Conservation (phyloP, 1,140 invertebrate species). For the Hesperophylax magnus region DNA sequence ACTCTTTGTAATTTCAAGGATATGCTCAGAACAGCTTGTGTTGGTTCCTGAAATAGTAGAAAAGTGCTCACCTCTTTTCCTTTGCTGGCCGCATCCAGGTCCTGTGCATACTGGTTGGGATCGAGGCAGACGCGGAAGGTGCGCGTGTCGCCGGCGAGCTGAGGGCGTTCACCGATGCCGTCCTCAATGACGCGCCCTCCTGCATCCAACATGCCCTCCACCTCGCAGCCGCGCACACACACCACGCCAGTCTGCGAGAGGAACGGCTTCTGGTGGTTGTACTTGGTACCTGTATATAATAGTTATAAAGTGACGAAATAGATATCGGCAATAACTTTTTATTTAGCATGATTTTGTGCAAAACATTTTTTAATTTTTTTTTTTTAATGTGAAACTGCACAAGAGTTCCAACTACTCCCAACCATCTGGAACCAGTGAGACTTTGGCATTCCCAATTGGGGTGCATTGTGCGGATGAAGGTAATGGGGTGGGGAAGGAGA, state of each 20-base stretch:
- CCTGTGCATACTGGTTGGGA: conserved; percentile 95
- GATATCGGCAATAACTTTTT: too few relatives aligned
- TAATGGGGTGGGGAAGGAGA: too few relatives aligned
- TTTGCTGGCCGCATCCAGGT: conserved; percentile 87
- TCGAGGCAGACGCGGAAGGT: conserved; percentile 96
- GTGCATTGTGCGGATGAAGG: too few relatives aligned
- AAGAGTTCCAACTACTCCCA: too few relatives aligned
- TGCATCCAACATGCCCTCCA: conserved; percentile 98
- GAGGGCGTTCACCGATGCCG: conserved; percentile 90
- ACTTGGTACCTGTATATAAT: conserved; percentile 78
- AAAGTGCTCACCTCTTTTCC: conserved; percentile 74
- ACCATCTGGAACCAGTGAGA: too few relatives aligned
- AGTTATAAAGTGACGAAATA: background rate
- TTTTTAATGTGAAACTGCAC: too few relatives aligned
- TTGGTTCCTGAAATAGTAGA: too few relatives aligned
- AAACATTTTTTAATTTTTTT: too few relatives aligned
- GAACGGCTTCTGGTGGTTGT: conserved; percentile 87
- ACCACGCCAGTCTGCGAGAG: conserved; percentile 92
- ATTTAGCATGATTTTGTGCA: too few relatives aligned
- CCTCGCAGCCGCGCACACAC: conserved; percentile 96
- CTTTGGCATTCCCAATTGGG: too few relatives aligned
- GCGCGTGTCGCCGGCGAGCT: conserved; percentile 88
- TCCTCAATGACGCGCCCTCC: conserved; percentile 98
- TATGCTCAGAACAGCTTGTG: too few relatives aligned
- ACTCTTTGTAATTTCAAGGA: too few relatives aligned